phyloP scores from a whole-genome alignment of 1,140 invertebrate species.

The Drosophila parabipectinata region DNA sequence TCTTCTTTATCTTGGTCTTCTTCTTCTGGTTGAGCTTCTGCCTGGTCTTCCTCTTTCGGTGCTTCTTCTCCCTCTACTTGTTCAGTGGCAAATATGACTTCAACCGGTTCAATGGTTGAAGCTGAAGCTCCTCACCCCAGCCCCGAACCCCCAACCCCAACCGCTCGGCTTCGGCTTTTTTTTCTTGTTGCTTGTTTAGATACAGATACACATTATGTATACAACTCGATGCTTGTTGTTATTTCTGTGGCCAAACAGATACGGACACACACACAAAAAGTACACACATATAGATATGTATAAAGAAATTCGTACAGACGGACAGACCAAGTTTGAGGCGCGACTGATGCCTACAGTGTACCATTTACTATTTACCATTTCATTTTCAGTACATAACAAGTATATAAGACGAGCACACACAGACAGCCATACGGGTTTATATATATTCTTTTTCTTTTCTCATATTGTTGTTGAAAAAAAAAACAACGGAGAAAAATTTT shows the following conservation, averaged over 20 bases:
- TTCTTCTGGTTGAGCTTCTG: not conserved
- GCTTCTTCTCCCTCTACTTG: slow-evolving; percentile 18
- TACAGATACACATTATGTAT: slow-evolving; percentile 76
- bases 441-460: slow-evolving; percentile 6
- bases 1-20: not conserved
- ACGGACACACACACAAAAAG: slow-evolving; percentile 12
- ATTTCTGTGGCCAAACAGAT: slow-evolving; percentile 50
- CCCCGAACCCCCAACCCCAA: slow-evolving; percentile 5
- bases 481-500: slow-evolving; percentile 15
- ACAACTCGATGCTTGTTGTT: slow-evolving; percentile 53
- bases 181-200: slow-evolving; percentile 57
- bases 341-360: slow-evolving; percentile 40
- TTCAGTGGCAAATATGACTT: slow-evolving; percentile 72
- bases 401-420: slow-evolving; percentile 7
- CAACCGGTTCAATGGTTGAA: slow-evolving; percentile 69
- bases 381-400: not conserved
- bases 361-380: slow-evolving; percentile 14
- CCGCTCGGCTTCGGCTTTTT: slow-evolving; percentile 11
- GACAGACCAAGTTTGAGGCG: slow-evolving; percentile 37
- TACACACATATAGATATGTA: slow-evolving; percentile 15
- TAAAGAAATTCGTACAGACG: slow-evolving; percentile 5
- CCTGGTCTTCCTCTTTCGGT: slow-evolving; percentile 5
- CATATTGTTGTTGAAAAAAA: slow-evolving; percentile 14
- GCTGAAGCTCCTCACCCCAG: slow-evolving; percentile 3
- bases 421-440: not conserved